Base-by-base conservation (phyloP, 2,797 vertebrate species). In the Holocentrus rufus region DNA sequence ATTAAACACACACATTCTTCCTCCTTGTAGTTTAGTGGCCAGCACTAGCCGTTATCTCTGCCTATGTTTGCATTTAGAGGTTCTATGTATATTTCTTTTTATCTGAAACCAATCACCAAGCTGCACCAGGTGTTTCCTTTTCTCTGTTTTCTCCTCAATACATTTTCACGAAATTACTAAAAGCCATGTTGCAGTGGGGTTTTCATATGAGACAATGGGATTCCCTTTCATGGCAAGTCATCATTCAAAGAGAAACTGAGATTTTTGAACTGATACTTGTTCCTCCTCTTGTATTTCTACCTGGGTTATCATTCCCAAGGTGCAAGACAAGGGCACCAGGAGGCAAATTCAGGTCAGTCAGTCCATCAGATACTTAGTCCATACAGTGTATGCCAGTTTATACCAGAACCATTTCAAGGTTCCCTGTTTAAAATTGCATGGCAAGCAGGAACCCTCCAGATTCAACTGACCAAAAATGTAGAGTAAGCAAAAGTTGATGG, bases 161-260 rank as follows among this genome's bases (percentile, higher is more conserved):
- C 23, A 34, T 25, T 69, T n/a, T 50, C 44, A 22, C 85, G 77
- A 86, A 74, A 82, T 77, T 65, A 27, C 65, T 61, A 76, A 79
- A 23, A 14, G 79, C 67, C 82, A 2, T 72, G 64, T 62, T 56
- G 56, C 50, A 23, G 74, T 81, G 74, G 80, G 85, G 73, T 80
- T 87, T 87, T 90, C 76, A 86, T 87, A 79, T 80, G 90, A 90
- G 88, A 92, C 80, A 83, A 55, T 64, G 91, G 91, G 92, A 90
- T 94, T 93, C 91, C 91, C 91, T 81, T 88, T 90, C 84, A 90
- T 74, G 84, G 75, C 57, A 39, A n/a, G 53, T 74, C 57, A n/a
- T 76, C 64, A 77, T 80, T 83, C 77, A 85, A 84, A 90, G 25
- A 77, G 90, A 93, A 91, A 91, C 83, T 76, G 84, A 87, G 80